These are phyloP conservation scores for Drosophila parvula DNA, from an alignment of 1,140 invertebrate species.

Conservation along the genomic window DNA sequence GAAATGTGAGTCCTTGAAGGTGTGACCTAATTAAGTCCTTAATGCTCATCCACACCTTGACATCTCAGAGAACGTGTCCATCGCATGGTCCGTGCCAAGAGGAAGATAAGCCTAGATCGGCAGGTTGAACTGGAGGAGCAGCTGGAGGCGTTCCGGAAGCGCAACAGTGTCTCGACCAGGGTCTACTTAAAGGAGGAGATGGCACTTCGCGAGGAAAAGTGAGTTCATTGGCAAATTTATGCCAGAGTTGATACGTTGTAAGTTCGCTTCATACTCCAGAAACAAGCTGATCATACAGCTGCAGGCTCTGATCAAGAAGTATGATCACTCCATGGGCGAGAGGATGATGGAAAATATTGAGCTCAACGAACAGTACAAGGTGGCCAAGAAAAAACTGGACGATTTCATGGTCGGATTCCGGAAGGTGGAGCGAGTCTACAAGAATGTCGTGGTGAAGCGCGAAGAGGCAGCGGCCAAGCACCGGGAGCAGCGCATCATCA, in stretches of 20 bases:
- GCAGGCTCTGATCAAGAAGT: conserved; percentile 55
- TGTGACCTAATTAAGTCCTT: background rate
- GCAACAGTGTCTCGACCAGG: background rate
- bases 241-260: rapidly evolving
- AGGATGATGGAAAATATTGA: conserved; percentile 50
- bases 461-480: conserved; percentile 39
- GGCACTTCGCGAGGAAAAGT: conserved; percentile 55
- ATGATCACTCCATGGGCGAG: conserved; percentile 54
- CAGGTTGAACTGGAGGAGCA: conserved; percentile 28
- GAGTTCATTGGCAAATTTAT: conserved; percentile 8
- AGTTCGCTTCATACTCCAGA: conserved; percentile 5
- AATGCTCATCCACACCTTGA: too few species aligned
- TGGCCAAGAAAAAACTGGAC: conserved; percentile 24
- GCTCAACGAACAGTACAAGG: conserved; percentile 20
- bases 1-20: conserved; percentile 44
- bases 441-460: conserved; percentile 52
- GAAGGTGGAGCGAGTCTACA: conserved; percentile 47
- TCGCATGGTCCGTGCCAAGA: conserved; percentile 18
- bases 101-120: conserved; percentile 41
- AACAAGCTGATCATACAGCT: conserved; percentile 58
- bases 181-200: conserved; percentile 20
- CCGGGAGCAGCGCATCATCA: conserved; percentile 11
- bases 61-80: conserved; percentile 34
- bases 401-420: conserved; percentile 31
- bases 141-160: conserved; percentile 4